Base-by-base conservation (phyloP, 92 coral and sea anemone species). In the Diadumene lineata region DNA sequence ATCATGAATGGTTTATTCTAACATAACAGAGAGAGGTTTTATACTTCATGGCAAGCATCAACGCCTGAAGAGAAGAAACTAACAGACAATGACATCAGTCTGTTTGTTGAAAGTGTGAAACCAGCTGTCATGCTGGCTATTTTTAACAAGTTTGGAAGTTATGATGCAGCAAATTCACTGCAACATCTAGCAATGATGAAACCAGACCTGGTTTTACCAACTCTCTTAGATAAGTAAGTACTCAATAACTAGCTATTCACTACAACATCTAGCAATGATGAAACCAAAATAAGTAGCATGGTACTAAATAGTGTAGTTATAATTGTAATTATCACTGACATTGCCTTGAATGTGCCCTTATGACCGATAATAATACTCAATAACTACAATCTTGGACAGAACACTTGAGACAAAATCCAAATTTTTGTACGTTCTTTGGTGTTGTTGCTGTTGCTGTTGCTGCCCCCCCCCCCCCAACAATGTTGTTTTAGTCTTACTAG, bases 51-150 rank as follows among this genome's bases (percentile, higher is more conserved):
- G 99, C 88, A 79, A 57, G 86, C 93, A 1, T 64, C 79, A 24
- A 89, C 90, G 15, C 99, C 97, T 23, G 80, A 84, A 24, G 86
- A 89, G 48, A 67, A 81, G 34, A 85, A 83, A 80, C 89, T 96
- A 1, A 88, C 89, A 27, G 99, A 96, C 21, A 78, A 74, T 32
- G 91, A 91, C 21, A 69, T 96, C 44, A 82, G 82, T 22, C 84
- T 81, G 75, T 96, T 96, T 84, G 99, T 96, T n/a, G 99, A 96
- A 74, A 89, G 99, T 50, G 75, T 96, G 1, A 96, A 96, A 66
- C 97, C 99, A 19, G 86, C 94, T 0, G 99, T 92, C 60, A 92
- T 96, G 97, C 74, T 96, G 56, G 89, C 99, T n/a, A 87, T 96
- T 63, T 96, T 96, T 38, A 86, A 96, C 89, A 96, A 92, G 80